phyloP scores from a whole-genome alignment of 2,113 vertebrate genomes.

The Cromileptes altivelis region DNA sequence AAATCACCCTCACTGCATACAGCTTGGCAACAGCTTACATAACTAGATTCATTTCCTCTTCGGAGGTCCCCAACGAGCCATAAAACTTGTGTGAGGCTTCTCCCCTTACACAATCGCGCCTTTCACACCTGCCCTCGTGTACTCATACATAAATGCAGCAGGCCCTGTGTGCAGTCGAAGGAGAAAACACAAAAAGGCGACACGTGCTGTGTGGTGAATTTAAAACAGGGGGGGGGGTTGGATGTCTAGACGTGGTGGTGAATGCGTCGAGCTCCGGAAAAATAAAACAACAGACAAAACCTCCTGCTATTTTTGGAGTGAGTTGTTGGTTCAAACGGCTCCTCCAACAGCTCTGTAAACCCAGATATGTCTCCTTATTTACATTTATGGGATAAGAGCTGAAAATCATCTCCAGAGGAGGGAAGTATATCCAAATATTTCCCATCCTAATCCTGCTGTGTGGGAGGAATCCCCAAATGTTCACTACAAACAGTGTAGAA shows the following conservation, averaged over 20 bases:
- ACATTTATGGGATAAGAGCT: constrained; percentile 25
- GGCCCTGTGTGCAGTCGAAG: background rate
- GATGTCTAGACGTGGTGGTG: constrained; percentile 5
- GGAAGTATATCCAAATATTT: background rate
- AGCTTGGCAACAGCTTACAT: constrained; percentile 44
- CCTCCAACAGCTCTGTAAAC: constrained; percentile 17
- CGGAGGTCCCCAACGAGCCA: background rate
- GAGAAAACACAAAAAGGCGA: constrained; percentile 8
- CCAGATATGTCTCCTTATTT: constrained; percentile 9
- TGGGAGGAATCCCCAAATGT: background rate
- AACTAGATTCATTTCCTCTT: constrained; percentile 53
- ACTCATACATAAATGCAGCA: constrained; percentile 28
- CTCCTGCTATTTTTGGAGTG: background rate
- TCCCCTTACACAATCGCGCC: background rate
- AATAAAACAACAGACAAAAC: background rate
- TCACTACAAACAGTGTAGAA: background rate
- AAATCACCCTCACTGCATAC: constrained; percentile 26
- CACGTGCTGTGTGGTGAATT: constrained; percentile 23
- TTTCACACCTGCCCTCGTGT: constrained; percentile 31
- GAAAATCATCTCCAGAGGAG: background rate
- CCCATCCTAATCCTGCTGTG: background rate
- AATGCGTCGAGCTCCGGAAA: background rate
- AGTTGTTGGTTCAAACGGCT: constrained; percentile 20
- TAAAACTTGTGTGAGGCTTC: background rate
- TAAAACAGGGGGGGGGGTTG: background rate